Evolutionary conservation across 1,140 invertebrate genomes (phyloP), one percentile per base, ranked within the genome.

Genomic region (Caenorhabditis inopinata): DNA sequence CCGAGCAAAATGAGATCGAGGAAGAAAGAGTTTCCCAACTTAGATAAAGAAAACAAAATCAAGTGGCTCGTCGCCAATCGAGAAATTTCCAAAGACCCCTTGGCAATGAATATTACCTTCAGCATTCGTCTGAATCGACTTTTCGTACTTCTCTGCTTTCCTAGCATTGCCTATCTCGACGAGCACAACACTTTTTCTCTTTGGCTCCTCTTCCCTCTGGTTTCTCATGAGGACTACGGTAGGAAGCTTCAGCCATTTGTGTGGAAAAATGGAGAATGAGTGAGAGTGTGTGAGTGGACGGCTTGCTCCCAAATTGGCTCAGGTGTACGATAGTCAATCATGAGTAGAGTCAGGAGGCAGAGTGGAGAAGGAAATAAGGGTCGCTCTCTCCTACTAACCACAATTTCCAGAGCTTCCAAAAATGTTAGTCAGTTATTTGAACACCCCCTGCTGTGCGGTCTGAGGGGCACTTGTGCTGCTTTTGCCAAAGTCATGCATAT

Each of bases 251-350:
- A 58, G 25, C 51, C 51, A 58, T 32, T 25, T 58, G 51, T 32
- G 51, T 58, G 11, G 32, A 32, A 32, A 1, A 29, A 32, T 32
- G 27, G 27, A 29, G 51, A 32, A 18, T 7, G 58, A 18, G 48
- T 25, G 23, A 25, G 58, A 38, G 58, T 68, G 48, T 25, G 23
- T 7, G 58, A 38, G 58, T 68, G 32, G 58, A 68, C 58, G 12
- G 38, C 58, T 68, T 68, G 32, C 58, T 29, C 58, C 38, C 58
- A 68, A 68, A 68, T 68, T 68, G 58, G 58, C 58, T 42, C 58
- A 68, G 58, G 58, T 68, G 32, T 68, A 68, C 58, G 58, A 68
- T 68, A 68, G 58, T 68, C 58, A 68, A 68, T 68, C 58, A 38
- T 58, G 51, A 58, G 27, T 9, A 35, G n/a, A 42, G 58, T 68